A percentile compares a stretch with the other conserved stretches of the same genome.
These are phyloP conservation scores for Corbicula japonica DNA, from an alignment of 2,888 invertebrate species.

Conservation along the genomic window DNA sequence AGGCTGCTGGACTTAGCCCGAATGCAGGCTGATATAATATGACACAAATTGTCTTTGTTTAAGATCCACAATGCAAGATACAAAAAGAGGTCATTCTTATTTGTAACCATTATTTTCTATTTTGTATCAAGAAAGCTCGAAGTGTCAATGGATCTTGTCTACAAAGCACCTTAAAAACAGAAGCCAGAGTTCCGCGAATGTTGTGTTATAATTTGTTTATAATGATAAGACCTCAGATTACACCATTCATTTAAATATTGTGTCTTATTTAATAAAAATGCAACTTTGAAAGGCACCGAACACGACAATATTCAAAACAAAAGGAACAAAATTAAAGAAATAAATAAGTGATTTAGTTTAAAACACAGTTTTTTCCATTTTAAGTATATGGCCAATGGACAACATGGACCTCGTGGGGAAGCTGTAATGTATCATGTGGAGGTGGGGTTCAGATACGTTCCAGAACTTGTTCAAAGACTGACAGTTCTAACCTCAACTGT, in stretches of 20 bases:
- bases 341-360: background rate
- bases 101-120: no score
- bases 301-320: background rate
- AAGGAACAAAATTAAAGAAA: background rate
- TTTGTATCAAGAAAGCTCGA: no score
- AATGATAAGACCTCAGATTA: background rate
- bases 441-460: constrained; percentile 15
- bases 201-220: no score
- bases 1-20: no score
- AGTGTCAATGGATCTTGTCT: no score
- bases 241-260: background rate
- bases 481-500: constrained; percentile 1
- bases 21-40: no score
- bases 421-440: constrained; percentile 14
- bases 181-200: no score
- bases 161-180: no score
- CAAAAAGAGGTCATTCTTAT: no score
- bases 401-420: constrained; percentile 23
- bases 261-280: background rate
- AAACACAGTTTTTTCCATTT: no score
- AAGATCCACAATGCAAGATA: no score
- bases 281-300: background rate
- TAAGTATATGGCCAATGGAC: constrained; percentile 27
- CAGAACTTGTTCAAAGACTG: constrained; percentile 8
- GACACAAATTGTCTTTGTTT: no score